phyloP scores from a whole-genome alignment of 2,113 vertebrate genomes.

The Melospiza georgiana region DNA sequence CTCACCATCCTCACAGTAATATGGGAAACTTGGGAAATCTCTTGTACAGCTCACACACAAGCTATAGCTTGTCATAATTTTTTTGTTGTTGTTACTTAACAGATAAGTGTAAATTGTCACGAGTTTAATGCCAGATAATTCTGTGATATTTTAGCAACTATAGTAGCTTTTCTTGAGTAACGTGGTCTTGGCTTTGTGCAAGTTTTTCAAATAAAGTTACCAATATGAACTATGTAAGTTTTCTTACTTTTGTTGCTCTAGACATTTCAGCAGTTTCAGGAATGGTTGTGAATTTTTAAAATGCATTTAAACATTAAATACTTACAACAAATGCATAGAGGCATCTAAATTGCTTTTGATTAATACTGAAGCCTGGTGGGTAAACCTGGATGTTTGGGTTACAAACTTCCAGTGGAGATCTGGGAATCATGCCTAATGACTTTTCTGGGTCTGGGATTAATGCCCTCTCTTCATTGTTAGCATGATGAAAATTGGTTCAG shows the following conservation, averaged over 20 bases:
- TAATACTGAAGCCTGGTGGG: not conserved
- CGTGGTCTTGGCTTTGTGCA: accelerated
- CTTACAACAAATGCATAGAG: not conserved
- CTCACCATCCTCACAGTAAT: not conserved
- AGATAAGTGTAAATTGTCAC: accelerated
- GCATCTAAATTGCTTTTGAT: not conserved
- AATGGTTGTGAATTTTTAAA: not conserved
- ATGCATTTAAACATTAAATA: not conserved
- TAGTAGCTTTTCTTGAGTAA: not conserved
- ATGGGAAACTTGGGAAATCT: not conserved
- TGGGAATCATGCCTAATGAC: not conserved
- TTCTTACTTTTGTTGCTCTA: not conserved
- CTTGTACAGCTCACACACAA: accelerated
- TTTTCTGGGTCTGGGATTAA: not conserved
- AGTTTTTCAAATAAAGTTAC: not conserved
- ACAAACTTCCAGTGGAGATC: not conserved
- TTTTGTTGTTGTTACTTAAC: not conserved
- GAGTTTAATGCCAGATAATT: not conserved
- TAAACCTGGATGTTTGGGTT: not conserved
- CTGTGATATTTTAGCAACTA: not conserved
- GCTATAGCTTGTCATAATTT: accelerated
- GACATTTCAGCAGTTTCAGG: not conserved
- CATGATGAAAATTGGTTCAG: not conserved
- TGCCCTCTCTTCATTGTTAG: not conserved
- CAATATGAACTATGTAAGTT: accelerated